Evolutionary conservation across 2,888 invertebrate genomes (phyloP).

Genomic region (Ectemnius continuus): DNA sequence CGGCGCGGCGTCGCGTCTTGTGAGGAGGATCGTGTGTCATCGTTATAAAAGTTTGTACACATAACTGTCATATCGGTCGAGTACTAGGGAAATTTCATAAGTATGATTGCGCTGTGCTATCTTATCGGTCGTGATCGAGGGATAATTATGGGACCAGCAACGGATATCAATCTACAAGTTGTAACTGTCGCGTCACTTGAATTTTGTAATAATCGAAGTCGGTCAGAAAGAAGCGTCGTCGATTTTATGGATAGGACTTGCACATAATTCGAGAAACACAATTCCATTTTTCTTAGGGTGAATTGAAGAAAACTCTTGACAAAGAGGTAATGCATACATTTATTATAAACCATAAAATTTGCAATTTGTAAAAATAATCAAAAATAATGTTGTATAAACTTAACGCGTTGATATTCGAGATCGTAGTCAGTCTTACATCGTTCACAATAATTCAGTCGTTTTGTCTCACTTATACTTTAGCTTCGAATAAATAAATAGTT

Average conservation of each 20-base stretch:
- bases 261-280: background rate
- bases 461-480: background rate
- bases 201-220: no score
- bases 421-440: conserved; percentile 3
- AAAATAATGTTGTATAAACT: background rate
- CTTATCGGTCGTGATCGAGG: background rate
- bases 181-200: no score
- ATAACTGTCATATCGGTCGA: conserved; percentile 23
- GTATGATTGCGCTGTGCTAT: background rate
- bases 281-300: background rate
- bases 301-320: conserved; percentile 1
- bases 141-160: no score
- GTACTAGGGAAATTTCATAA: conserved; percentile 6
- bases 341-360: conserved; percentile 1
- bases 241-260: no score
- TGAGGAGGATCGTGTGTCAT: no score
- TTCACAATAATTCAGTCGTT: conserved; percentile 1
- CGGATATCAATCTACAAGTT: no score
- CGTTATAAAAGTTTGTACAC: conserved; percentile 6
- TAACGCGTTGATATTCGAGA: background rate
- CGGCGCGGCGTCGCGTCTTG: no score
- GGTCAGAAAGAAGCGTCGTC: no score
- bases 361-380: background rate
- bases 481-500: background rate
- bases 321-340: background rate